Evolutionary conservation across 2,113 vertebrate genomes (phyloP), one percentile per base, ranked within the genome.

Genomic region (Melanocharis versteri): DNA sequence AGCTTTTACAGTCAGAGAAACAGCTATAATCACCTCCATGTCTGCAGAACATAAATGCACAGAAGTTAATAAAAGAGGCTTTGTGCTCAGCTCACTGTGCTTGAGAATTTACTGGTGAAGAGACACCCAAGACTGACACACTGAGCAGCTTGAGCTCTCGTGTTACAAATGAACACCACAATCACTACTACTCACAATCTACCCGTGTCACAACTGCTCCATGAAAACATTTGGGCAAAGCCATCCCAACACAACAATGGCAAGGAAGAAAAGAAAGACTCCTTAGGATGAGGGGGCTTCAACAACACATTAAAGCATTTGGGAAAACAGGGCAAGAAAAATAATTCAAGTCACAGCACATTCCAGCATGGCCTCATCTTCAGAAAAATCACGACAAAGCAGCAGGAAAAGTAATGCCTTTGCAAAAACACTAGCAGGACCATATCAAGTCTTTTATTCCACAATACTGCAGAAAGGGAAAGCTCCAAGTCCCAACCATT

Each of bases 201-300:
- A 62, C 47, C 16, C 0, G 0, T 44, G 48, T 23, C 44, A 72
- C 53, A 65, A 6, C 18, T 21, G 42, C 30, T 53, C 50, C 16
- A 44, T 2, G 37, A 45, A 88, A 90, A 70, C 13, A 47, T 31
- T 21, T 42, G 30, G 37, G 65, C 13, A 42, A 37, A 64, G n/a
- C 27, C 77, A 81, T 33, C 44, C 40, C 51, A 70, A 35, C 13
- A 33, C 19, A 70, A 65, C 14, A 48, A 24, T 2, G 13, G 28
- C 35, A 85, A 72, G 66, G 23, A 76, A 65, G 54, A 37, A 39
- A 33, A 76, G 76, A 45, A 26, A 54, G 48, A 31, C 33, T 72
- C n/a, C 53, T 72, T 9, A 57, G 24, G 42, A 40, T 17, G 58
- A 33, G 48, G 19, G 7, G 50, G 4, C 37, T 66, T 23, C 62